Base-by-base conservation (phyloP, 2,797 vertebrate species). In the Pelobates cultripes region DNA sequence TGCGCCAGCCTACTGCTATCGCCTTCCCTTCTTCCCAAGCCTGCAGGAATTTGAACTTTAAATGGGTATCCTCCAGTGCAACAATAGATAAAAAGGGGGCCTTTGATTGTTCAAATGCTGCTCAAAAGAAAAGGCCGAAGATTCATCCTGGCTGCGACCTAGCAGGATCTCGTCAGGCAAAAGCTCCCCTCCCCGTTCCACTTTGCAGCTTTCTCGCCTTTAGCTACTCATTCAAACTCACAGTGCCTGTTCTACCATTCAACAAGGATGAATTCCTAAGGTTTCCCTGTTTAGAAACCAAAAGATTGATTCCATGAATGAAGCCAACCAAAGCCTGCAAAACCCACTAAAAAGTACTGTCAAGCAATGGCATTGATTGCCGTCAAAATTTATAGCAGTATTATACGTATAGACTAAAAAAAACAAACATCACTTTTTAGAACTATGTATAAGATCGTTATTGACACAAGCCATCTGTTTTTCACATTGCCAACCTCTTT, bases 21-120 rank as follows among this genome's bases (percentile, higher is more conserved):
- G 87, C 82, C 85, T 85, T 87, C 86, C 87, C 88, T 86, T 87
- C 88, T 88, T 90, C 87, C 88, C 89, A 88, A 91, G 91, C 86
- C 88, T 87, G 86, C 86, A 86, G 91, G 92, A 92, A 91, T 90
- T 88, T 86, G 85, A 89, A 90, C 89, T 91, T 89, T 91, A 92
- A 92, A 91, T 90, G 91, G 89, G 90, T 4, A 70, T 85, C 89
- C 84, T 90, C 86, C 83, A 68, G 60, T 1, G 82, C 73, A 89
- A 92, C 91, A 92, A 92, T 86, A 89, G 89, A 90, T 89, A 90
- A 90, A 91, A 91, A 90, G 86, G 79, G 80, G 87, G 86, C 86
- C 90, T 92, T 91, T 91, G 91, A 92, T 90, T 92, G 91, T 88
- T 92, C 88, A 91, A 87, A 90, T 86, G 0, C 89, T 80, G 74